Evolutionary conservation across 2,113 vertebrate genomes (phyloP).

Genomic region (Tympanuchus pallidicinctus): DNA sequence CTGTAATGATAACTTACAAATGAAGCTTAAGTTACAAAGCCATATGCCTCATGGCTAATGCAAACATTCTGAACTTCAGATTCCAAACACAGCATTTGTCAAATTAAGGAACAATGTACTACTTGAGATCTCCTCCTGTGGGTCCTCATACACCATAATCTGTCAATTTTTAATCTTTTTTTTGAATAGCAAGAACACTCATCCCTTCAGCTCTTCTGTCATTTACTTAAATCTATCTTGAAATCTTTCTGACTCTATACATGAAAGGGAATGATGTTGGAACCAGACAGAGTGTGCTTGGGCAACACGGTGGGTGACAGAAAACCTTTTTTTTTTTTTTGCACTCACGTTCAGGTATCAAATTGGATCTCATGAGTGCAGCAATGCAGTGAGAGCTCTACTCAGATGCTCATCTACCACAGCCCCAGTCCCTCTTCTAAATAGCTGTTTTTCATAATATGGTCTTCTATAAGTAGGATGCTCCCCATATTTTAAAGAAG

Average conservation of each 20-base stretch:
- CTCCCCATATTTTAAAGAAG: not conserved
- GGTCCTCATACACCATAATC: not conserved
- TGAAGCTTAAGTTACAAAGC: not conserved
- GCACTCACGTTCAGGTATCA: not conserved
- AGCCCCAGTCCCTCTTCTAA: not conserved
- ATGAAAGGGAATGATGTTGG: not conserved
- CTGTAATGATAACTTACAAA: slow-evolving; percentile 18
- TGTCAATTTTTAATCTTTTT: slow-evolving; percentile 63
- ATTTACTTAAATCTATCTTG: slow-evolving; percentile 27
- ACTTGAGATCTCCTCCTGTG: slow-evolving; percentile 20
- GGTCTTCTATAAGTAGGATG: not conserved
- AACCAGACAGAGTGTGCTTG: not conserved
- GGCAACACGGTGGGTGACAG: not conserved
- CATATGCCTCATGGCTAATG: not conserved
- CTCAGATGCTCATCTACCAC: not conserved
- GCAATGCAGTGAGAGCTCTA: not conserved
- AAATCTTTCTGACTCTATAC: slow-evolving; percentile 13
- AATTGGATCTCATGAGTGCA: not conserved
- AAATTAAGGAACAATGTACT: slow-evolving; percentile 1
- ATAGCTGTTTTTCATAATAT: not conserved
- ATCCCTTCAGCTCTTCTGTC: slow-evolving; percentile 37
- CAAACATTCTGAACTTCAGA: slow-evolving; percentile 15
- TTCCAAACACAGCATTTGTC: slow-evolving; percentile 26
- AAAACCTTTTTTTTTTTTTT: not conserved
- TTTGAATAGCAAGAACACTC: slow-evolving; percentile 36